Evolutionary conservation across 2,113 vertebrate species (phyloP).

Genomic region (Callipepla squamata): DNA sequence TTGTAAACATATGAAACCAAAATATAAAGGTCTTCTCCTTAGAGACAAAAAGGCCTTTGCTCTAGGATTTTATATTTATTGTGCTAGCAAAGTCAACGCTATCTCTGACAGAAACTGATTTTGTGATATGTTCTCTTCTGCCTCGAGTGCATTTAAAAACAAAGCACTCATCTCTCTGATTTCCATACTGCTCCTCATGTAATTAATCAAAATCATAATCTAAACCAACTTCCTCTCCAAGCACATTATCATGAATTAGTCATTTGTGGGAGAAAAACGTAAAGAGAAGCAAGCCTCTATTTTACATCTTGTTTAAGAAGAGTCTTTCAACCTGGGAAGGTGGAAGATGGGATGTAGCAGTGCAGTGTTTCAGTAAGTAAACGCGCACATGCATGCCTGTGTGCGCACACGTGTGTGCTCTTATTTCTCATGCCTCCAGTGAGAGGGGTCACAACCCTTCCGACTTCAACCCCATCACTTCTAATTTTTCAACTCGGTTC

Average conservation of each 20-base stretch:
- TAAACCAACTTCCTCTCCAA: constrained; percentile 29
- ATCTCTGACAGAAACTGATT: constrained; percentile 33
- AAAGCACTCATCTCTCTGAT: constrained; percentile 19
- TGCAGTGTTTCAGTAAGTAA: background rate
- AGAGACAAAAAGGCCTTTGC: constrained; percentile 37
- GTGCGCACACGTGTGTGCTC: background rate
- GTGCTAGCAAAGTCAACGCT: constrained; percentile 7
- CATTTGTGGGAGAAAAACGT: background rate
- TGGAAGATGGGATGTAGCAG: background rate
- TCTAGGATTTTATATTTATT: constrained; percentile 57
- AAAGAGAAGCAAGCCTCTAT: background rate
- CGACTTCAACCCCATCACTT: constrained; percentile 30
- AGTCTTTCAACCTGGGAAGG: background rate
- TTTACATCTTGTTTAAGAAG: constrained; percentile 27
- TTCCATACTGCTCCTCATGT: constrained; percentile 18
- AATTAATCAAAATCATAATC: constrained; percentile 56
- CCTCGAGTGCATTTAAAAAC: constrained; percentile 21
- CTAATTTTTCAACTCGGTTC: constrained; percentile 25
- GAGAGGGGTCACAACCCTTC: constrained; percentile 39
- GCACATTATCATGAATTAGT: background rate
- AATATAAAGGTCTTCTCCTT: constrained; percentile 48
- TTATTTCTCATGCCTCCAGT: constrained; percentile 16
- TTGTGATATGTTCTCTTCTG: constrained; percentile 15
- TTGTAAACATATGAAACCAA: constrained; percentile 34
- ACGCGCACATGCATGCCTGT: background rate